Evolutionary conservation across 2,888 invertebrate species (phyloP), one percentile per base, ranked within the genome.

Genomic region (Timema cristinae): DNA sequence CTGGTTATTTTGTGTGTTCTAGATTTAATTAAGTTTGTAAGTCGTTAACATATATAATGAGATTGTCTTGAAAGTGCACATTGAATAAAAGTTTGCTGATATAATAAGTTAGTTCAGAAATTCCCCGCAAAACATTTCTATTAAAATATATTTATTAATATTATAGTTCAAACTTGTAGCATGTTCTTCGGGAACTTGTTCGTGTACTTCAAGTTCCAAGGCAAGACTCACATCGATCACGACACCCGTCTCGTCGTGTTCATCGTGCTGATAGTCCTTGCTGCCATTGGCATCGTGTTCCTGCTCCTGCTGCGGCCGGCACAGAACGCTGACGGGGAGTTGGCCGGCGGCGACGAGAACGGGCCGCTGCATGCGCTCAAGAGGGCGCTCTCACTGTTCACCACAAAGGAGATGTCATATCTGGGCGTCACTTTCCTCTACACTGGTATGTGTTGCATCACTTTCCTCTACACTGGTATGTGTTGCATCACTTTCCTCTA

Each of bases 101-200:
- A 50, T 48, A 6, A 11, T 67, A 67, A 32, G 32, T 32, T 32
- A 4, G 32, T 32, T 32, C 32, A 32, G 32, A 32, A 67, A 48
- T n/a, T 6, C 1, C 15, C 67, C 50, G 1, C 47, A 67, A 50
- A 49, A 32, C 6, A 6, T n/a, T 70, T 10, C 11, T 49, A 54
- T n/a, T 15, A 66, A 66, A 16, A 67, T 50, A 66, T n/a, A 67
- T 10, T 10, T 1, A 66, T 66, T n/a, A 47, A 7, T 67, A n/a
- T 32, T 32, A 32, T 32, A 32, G 32, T 32, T 32, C 32, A 48
- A 77, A 77, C 71, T 87, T 88, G 76, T 85, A 98, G 98, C 80
- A 89, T 97, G 85, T 91, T 98, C 82, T 90, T 94, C 80, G 98
- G 98, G 71, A 99, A 99, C 81, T 85, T 97, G 50, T 98, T 97